Percentiles rank a stretch among this genome's conserved stretches.
These are phyloP conservation scores for Hypothenemus hampei DNA, from an alignment of 1,140 invertebrate genomes.

Conservation along the genomic window DNA sequence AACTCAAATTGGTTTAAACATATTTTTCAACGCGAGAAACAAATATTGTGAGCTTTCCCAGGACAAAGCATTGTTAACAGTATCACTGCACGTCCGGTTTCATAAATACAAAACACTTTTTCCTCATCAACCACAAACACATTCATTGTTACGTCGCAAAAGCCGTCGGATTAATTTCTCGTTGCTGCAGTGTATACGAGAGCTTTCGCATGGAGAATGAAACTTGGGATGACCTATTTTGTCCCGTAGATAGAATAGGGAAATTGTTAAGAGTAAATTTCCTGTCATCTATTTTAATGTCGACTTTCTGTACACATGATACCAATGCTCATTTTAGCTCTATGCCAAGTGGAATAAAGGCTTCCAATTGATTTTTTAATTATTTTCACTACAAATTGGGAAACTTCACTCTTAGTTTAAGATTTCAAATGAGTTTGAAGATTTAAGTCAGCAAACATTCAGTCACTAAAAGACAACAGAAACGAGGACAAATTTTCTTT, in stretches of 20 bases:
- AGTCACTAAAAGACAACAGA: no score
- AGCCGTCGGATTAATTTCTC: constrained; percentile 17
- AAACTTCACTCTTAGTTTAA: no score
- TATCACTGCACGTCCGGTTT: constrained; percentile 11
- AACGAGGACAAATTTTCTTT: not conserved
- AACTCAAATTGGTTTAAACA: no score
- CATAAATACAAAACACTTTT: constrained; percentile 18
- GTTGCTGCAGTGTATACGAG: constrained; percentile 10
- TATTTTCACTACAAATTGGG: not conserved
- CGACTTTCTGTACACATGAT: constrained; percentile 10
- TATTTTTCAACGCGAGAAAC: no score
- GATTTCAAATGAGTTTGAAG: not conserved
- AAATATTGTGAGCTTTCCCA: not conserved
- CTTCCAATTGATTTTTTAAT: constrained; percentile 3
- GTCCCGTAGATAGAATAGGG: constrained; percentile 10
- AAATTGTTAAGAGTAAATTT: constrained; percentile 15
- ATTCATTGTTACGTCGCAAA: constrained; percentile 15
- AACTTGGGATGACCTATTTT: constrained; percentile 20
- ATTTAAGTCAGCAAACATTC: no score
- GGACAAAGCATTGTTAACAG: not conserved
- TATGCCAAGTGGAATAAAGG: not conserved
- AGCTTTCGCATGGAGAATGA: constrained; percentile 14
- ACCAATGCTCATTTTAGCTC: constrained; percentile 2
- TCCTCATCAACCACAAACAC: constrained; percentile 15
- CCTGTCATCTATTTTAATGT: constrained; percentile 14